These are phyloP conservation scores for Sturmia bella DNA, from an alignment of 2,888 invertebrate genomes.

Conservation along the genomic window DNA sequence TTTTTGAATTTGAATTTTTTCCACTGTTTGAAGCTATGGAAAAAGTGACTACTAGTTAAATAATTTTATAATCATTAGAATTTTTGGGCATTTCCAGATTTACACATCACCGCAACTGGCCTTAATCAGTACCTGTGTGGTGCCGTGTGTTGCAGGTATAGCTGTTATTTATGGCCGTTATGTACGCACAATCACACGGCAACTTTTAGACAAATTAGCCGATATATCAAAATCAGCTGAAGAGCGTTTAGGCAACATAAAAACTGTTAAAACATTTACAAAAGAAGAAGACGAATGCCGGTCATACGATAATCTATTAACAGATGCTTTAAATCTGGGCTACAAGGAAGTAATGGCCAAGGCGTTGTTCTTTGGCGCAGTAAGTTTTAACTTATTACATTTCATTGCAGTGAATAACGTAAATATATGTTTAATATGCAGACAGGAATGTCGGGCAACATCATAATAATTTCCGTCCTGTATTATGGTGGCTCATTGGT, in stretches of 20 bases:
- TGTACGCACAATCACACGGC: slow-evolving; percentile 91
- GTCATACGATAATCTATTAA: slow-evolving; percentile 86
- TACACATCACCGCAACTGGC: slow-evolving; percentile 96
- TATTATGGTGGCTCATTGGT: slow-evolving; percentile 97
- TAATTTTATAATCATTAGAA: not conserved
- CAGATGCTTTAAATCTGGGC: slow-evolving; percentile 88
- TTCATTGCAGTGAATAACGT: no score
- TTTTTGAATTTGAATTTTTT: no score
- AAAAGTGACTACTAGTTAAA: not conserved
- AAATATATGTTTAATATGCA: slow-evolving; percentile 78
- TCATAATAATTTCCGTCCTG: slow-evolving; percentile 93
- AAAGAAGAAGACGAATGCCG: slow-evolving; percentile 90
- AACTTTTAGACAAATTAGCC: slow-evolving; percentile 88
- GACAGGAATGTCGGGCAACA: slow-evolving; percentile 94
- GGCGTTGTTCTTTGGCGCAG: slow-evolving; percentile 95
- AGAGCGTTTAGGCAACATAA: slow-evolving; percentile 94
- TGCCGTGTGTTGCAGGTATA: slow-evolving; percentile 93
- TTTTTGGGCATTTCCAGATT: slow-evolving; percentile 83
- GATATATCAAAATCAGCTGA: slow-evolving; percentile 89
- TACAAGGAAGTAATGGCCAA: slow-evolving; percentile 94
- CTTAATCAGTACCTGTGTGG: slow-evolving; percentile 91
- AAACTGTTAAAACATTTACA: slow-evolving; percentile 96
- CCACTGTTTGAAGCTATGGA: no score
- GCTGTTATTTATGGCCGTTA: slow-evolving; percentile 92
- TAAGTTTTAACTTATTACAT: slow-evolving; percentile 79